Evolutionary conservation across 1,140 invertebrate genomes (phyloP), one percentile per base, ranked within the genome.

Genomic region (Forficula auricularia): DNA sequence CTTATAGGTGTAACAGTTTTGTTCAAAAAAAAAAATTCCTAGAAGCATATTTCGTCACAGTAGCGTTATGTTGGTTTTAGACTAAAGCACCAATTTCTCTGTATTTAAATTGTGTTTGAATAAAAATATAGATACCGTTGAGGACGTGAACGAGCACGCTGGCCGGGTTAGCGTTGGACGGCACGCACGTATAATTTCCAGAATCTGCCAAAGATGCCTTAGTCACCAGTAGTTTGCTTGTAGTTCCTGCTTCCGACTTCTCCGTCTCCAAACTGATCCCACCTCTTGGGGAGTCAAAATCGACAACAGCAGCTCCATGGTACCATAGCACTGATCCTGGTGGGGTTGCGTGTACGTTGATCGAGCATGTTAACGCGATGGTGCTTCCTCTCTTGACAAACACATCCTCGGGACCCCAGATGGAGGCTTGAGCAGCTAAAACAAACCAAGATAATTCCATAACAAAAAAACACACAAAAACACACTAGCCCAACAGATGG

Each of bases 201-300:
- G 82, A 86, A 65, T 92, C 87, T 20, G 71, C 71, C 34, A 84
- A 69, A 16, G 77, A 72, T 10, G 86, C 86, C 57, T 87, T 82
- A 9, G 83, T 88, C 47, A 92, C 75, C 56, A 88, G 72, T 46
- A 92, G 69, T 56, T 84, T 85, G 61, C 83, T 88, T 34, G 84
- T 87, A 30, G 85, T 89, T 10, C 82, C 82, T 6, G 74, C 71
- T 51, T 84, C 82, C 3, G 82, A 86, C 65, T 88, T 88, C 63
- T 90, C 86, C 1, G 86, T 90, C 62, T 90, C 84, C 51, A 92
- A 67, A 55, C 79, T 84, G 55, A 92, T 85, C 9, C 85, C 85
- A 38, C 78, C 73, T 51, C 83, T 70, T 13, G 82, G 75, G 19
- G 82, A 86, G 61, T 87, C 82, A 57, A 87, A 87, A 62, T 87